phyloP scores from a whole-genome alignment of 2,888 invertebrate species.

The Diplolepis rosae region DNA sequence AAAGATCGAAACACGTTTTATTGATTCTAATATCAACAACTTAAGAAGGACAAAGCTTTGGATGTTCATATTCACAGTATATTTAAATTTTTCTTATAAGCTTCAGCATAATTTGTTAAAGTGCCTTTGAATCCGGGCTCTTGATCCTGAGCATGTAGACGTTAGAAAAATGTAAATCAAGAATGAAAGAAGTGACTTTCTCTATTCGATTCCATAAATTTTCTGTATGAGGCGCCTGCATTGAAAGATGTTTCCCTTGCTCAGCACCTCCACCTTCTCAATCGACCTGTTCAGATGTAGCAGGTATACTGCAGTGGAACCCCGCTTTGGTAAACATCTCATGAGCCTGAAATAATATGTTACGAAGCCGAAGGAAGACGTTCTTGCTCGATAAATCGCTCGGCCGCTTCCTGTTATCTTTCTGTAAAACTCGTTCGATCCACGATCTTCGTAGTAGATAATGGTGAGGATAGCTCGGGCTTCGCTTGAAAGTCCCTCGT shows the following conservation, averaged over 20 bases:
- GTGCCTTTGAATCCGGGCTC: slow-evolving; percentile 26
- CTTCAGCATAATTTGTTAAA: slow-evolving; percentile 25
- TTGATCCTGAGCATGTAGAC: slow-evolving; percentile 4
- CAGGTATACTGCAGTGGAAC: slow-evolving; percentile 38
- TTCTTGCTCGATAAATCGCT: slow-evolving; percentile 50
- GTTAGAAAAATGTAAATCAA: slow-evolving; percentile 28
- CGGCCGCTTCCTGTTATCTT: slow-evolving; percentile 52
- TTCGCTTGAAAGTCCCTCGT: slow-evolving; percentile 10
- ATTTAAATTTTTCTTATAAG: slow-evolving; percentile 12
- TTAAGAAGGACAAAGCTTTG: slow-evolving; percentile 20
- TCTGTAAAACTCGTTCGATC: slow-evolving; percentile 52
- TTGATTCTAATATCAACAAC: slow-evolving; percentile 22
- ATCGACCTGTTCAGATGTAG: slow-evolving; percentile 22
- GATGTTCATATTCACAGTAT: slow-evolving; percentile 16
- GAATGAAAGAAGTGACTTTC: slow-evolving; percentile 26
- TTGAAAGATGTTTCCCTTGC: slow-evolving; percentile 24
- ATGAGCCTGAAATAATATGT: slow-evolving; percentile 52
- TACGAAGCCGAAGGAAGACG: slow-evolving; percentile 45
- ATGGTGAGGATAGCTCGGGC: slow-evolving; percentile 14
- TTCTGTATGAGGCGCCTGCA: slow-evolving; percentile 13
- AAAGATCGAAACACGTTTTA: neutral
- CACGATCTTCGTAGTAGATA: slow-evolving; percentile 40
- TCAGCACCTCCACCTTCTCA: neutral
- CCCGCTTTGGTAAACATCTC: slow-evolving; percentile 51
- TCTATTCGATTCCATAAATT: slow-evolving; percentile 14